Conservation (phyloP, 2,797 vertebrate genomes). For the Xenopus petersii region DNA sequence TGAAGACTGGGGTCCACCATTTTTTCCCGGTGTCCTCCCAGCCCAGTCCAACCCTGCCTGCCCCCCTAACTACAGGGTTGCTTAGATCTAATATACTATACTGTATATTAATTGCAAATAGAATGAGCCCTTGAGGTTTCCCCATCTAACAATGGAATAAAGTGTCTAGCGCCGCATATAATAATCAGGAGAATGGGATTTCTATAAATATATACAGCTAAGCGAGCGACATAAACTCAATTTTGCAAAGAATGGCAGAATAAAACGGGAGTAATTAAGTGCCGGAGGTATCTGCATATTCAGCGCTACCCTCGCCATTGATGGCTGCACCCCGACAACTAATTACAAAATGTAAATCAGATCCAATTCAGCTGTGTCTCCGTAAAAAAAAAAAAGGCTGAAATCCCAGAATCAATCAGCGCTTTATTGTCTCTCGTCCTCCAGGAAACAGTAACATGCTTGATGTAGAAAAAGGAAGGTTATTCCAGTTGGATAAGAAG, state of each 20-base stretch:
- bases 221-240: background rate
- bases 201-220: background rate
- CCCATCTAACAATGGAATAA: too few species aligned
- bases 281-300: slow-evolving; percentile 15
- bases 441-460: background rate
- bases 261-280: background rate
- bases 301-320: background rate
- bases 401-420: slow-evolving; percentile 4
- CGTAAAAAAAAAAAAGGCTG: background rate
- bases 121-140: too few species aligned
- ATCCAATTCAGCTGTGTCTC: slow-evolving; percentile 25
- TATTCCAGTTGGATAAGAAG: too few species aligned
- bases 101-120: too few species aligned
- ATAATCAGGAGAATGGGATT: background rate
- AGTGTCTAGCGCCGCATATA: too few species aligned
- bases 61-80: too few species aligned
- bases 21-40: too few species aligned
- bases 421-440: background rate
- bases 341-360: slow-evolving; percentile 40
- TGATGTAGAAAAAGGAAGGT: too few species aligned
- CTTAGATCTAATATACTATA: too few species aligned
- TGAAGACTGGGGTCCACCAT: too few species aligned
- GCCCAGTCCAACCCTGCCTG: too few species aligned
- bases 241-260: background rate
- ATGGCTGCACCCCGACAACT: slow-evolving; percentile 28